Evolutionary conservation across 1,140 invertebrate genomes (phyloP).

Genomic region (Hirudo medicinalis): DNA sequence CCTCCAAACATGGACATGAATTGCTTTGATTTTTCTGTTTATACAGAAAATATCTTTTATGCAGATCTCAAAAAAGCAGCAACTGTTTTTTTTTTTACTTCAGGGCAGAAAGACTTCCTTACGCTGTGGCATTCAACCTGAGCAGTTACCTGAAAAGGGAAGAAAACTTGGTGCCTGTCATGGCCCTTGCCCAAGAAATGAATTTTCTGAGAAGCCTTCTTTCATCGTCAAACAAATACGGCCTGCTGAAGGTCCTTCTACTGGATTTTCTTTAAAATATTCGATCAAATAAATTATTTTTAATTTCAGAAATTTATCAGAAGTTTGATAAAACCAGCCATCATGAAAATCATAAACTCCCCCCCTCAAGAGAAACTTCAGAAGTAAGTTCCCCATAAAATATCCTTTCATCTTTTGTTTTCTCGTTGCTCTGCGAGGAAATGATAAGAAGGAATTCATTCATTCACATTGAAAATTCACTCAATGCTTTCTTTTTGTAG

Average conservation of each 20-base stretch:
- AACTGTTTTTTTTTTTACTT: neutral
- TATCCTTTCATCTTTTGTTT: neutral
- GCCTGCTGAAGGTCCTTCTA: neutral
- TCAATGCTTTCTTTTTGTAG: no score
- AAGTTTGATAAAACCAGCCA: neutral
- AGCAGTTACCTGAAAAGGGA: constrained; percentile 29
- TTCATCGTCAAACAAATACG: neutral
- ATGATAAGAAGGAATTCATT: no score
- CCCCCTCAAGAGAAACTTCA: constrained; percentile 1
- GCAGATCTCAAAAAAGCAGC: neutral
- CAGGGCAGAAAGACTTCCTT: constrained; percentile 22
- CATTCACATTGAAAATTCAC: no score
- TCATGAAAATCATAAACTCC: no score
- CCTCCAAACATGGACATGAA: neutral
- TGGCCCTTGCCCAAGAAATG: neutral
- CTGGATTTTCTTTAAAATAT: neutral
- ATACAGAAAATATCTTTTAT: neutral
- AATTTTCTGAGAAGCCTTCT: neutral
- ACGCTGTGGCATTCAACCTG: constrained; percentile 28
- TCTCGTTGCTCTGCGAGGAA: no score
- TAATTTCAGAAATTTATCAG: neutral
- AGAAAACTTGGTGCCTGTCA: constrained; percentile 24
- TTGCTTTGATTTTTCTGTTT: neutral
- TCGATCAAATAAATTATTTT: neutral
- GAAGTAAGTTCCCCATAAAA: neutral